Percentiles rank a stretch among this genome's conserved stretches.
phyloP scores from a whole-genome alignment of 2,888 invertebrate species.

The Protodeltote pygarga region DNA sequence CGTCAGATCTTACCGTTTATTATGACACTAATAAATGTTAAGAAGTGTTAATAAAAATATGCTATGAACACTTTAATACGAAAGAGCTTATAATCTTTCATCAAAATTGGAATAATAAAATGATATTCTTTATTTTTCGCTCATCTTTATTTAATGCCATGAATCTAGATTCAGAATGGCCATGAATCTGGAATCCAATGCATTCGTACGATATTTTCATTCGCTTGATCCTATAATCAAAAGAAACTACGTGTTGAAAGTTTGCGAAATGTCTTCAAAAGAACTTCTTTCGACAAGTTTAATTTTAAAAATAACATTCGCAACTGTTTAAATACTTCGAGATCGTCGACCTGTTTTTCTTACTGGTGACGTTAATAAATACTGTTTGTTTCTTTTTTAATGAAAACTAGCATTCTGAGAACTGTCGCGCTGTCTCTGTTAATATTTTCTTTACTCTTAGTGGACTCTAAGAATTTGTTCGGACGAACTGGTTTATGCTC shows the following conservation, averaged over 20 bases:
- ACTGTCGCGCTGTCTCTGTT: not conserved
- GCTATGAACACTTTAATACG: too few species aligned
- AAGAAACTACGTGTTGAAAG: not conserved
- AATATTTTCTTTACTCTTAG: slow-evolving; percentile 6
- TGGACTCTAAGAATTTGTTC: not conserved
- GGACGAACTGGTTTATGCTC: not conserved
- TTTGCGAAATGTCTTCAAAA: not conserved
- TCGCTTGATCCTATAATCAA: slow-evolving; percentile 4
- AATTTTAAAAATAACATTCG: not conserved
- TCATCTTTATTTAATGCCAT: too few species aligned
- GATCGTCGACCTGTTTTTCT: slow-evolving; percentile 10
- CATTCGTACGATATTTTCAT: slow-evolving; percentile 6
- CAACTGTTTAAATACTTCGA: slow-evolving; percentile 1
- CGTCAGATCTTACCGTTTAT: too few species aligned
- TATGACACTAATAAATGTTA: too few species aligned
- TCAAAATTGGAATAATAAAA: slow-evolving; percentile 16
- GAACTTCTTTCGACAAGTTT: not conserved
- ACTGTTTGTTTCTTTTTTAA: slow-evolving; percentile 11
- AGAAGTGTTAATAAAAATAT: too few species aligned
- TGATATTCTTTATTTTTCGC: slow-evolving; percentile 12
- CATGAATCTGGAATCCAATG: slow-evolving; percentile 19
- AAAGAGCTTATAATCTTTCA: too few species aligned
- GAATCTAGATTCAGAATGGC: too few species aligned
- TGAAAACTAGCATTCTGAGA: slow-evolving; percentile 7
- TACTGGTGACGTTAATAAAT: slow-evolving; percentile 11